Evolutionary conservation across 2,113 vertebrate species (phyloP).

Genomic region (Pituophis catenifer): DNA sequence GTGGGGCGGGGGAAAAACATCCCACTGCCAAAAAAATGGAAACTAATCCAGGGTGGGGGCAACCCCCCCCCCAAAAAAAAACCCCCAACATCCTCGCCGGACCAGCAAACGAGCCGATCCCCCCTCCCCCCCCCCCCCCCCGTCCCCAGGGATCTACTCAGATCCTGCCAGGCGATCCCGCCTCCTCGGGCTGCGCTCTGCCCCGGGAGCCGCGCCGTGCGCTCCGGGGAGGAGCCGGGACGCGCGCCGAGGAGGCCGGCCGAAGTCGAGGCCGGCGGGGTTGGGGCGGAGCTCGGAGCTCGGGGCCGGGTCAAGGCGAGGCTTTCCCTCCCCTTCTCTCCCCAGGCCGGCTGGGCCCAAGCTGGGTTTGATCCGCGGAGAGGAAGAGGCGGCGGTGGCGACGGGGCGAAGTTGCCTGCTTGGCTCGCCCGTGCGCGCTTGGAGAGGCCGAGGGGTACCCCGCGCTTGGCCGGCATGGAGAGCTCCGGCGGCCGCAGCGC

Average conservation of each 20-base stretch:
- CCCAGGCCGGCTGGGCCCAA: conserved; percentile 6
- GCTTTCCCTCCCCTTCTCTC: neutral
- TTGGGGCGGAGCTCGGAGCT: conserved; percentile 15
- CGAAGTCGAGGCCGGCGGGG: conserved; percentile 6
- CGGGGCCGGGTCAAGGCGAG: conserved; percentile 45
- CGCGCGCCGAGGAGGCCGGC: neutral
- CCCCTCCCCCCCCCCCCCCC: neutral
- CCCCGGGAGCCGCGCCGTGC: neutral
- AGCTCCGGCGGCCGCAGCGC: neutral
- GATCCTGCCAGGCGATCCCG: neutral
- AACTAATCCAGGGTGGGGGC: neutral
- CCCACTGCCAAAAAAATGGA: neutral
- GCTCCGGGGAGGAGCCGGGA: conserved; percentile 15
- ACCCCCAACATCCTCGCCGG: too few species aligned
- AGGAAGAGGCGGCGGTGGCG: neutral
- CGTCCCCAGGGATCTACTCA: neutral
- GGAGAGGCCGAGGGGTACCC: neutral
- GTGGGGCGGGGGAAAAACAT: neutral
- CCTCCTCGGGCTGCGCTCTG: neutral
- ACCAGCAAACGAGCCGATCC: neutral
- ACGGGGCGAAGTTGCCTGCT: neutral
- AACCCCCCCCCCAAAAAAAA: too few species aligned
- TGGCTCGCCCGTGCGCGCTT: neutral
- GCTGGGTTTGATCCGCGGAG: conserved; percentile 5
- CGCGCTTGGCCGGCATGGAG: neutral